Base-by-base conservation (phyloP, 2,888 invertebrate genomes). In the Pollenia griseotomentosa region DNA sequence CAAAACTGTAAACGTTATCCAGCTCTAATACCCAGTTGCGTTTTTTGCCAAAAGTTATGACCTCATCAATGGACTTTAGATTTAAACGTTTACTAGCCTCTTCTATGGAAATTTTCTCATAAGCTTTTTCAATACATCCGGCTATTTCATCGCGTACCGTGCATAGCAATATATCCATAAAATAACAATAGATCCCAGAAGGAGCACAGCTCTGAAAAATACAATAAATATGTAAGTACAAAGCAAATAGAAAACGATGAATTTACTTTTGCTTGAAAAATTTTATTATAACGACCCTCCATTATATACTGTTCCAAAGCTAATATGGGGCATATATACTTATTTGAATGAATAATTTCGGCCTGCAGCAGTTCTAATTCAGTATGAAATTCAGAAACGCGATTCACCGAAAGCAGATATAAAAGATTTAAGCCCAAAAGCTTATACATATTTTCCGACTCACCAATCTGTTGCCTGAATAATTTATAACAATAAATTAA, bases 211-310 rank as follows among this genome's bases (percentile, higher is more conserved):
- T 98, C 95, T 97, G 0, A 88, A 94, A 94, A 55, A 19, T 33
- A 71, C 6, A 42, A 40, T 6, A 2, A 4, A 42, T 59, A 33
- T 55, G 23, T 48, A 6, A 55, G 51, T 53, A 66, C 63, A 11
- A 51, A 1, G 0, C 33, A 33, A 33, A 33, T 33, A 33, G 33
- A 33, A 33, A 33, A 6, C 33, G 6, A 6, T 6, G 33, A 53
- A 55, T 19, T 71, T 89, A 95, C 96, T 94, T 98, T 97, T 1
- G 98, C 98, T 89, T 98, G 95, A 92, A 98, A 98, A 80, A 98
- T 97, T 94, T 99, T 99, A 93, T 99, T 99, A 92, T 99, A 99
- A 89, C 98, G 98, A 68, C 99, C 99, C 93, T 99, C 99, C 99
- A 99, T 99, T 78, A 99, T 95, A 93, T 98, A 99, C 93, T 99